Conservation (phyloP, 2,797 vertebrate genomes). For the Sternotherus odoratus region DNA sequence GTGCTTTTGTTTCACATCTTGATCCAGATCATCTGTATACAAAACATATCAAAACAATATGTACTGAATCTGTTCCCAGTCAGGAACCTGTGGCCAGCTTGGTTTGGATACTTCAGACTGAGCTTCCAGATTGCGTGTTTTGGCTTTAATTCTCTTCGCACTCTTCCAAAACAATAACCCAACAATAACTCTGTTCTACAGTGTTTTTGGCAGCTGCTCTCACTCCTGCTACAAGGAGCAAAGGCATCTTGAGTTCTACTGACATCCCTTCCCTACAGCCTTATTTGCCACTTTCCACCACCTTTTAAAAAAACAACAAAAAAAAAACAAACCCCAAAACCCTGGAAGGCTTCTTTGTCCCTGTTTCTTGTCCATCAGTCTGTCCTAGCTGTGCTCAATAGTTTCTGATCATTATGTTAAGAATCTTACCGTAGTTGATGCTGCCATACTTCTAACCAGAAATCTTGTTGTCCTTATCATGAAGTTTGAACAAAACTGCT, state of each 20-base stretch:
- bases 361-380: no score
- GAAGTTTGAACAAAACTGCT: neutral
- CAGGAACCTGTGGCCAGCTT: neutral
- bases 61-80: neutral
- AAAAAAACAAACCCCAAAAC: no score
- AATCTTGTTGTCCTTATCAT: neutral
- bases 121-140: neutral
- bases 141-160: neutral
- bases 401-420: no score
- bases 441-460: neutral
- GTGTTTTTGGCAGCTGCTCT: neutral
- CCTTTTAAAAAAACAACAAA: no score
- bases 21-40: neutral
- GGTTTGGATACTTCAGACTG: neutral
- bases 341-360: no score
- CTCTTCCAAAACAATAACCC: neutral
- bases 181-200: neutral
- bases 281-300: no score
- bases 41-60: neutral
- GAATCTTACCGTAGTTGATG: neutral
- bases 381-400: no score
- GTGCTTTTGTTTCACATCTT: conserved; percentile 14
- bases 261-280: no score
- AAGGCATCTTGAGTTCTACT: no score
- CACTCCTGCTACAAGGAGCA: no score